A percentile compares a stretch with the other conserved stretches of the same genome.
These are phyloP conservation scores for Megalonaias nervosa DNA, from an alignment of 1,140 invertebrate species.

Conservation along the genomic window DNA sequence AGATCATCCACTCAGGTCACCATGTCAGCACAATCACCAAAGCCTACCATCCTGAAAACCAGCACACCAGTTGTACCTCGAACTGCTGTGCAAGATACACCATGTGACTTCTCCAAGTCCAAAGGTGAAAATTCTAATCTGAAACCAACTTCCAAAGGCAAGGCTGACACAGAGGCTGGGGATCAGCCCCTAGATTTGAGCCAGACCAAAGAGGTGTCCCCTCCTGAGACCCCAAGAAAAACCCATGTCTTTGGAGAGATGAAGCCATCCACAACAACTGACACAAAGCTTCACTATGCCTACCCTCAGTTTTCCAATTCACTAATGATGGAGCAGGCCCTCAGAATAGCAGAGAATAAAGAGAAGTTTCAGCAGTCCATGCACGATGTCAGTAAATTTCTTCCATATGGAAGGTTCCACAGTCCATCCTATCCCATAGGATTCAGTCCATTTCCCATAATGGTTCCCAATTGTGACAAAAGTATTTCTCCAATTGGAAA, in stretches of 20 bases:
- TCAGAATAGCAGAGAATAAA: slow-evolving; percentile 48
- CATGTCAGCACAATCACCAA: no score
- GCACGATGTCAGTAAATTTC: slow-evolving; percentile 56
- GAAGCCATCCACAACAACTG: slow-evolving; percentile 1
- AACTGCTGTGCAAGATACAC: slow-evolving; percentile 21
- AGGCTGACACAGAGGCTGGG: background rate
- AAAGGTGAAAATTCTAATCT: slow-evolving; percentile 16
- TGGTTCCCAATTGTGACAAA: slow-evolving; percentile 15
- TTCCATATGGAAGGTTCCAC: slow-evolving; percentile 51
- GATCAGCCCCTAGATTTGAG: slow-evolving; percentile 51
- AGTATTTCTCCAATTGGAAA: slow-evolving; percentile 18
- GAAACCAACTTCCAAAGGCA: background rate
- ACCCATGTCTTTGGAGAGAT: slow-evolving; percentile 63
- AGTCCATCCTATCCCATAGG: slow-evolving; percentile 41
- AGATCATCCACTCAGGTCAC: no score
- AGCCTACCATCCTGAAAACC: no score
- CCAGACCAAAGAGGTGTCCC: slow-evolving; percentile 43
- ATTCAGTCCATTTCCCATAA: background rate
- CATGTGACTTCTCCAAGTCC: slow-evolving; percentile 48
- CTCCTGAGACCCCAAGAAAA: slow-evolving; percentile 54
- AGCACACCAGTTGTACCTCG: background rate
- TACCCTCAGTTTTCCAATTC: slow-evolving; percentile 50
- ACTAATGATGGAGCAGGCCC: slow-evolving; percentile 53
- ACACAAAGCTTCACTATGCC: slow-evolving; percentile 3
- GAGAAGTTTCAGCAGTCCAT: slow-evolving; percentile 40